Conservation (phyloP, 1,140 invertebrate genomes). For the Ericerus pela region DNA sequence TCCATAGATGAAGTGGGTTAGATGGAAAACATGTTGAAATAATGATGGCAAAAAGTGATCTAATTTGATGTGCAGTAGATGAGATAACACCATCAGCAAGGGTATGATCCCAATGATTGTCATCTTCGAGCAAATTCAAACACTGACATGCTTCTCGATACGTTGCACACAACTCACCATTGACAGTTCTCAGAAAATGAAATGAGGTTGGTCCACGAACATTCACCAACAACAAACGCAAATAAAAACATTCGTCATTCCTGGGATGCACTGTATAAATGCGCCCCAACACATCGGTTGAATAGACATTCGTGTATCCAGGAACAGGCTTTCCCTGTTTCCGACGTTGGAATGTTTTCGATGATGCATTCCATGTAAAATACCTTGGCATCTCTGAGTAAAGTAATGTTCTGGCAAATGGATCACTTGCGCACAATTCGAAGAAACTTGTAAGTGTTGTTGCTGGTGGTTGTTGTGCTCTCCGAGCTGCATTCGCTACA, state of each 20-base stretch:
- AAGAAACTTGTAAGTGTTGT: constrained; percentile 30
- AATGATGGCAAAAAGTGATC: constrained; percentile 32
- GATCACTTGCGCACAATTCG: constrained; percentile 11
- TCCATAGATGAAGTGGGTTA: constrained; percentile 25
- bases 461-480: constrained; percentile 6
- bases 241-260: constrained; percentile 26
- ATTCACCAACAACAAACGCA: constrained; percentile 24
- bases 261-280: constrained; percentile 29
- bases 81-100: constrained; percentile 23
- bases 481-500: constrained; percentile 14
- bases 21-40: constrained; percentile 22
- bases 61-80: constrained; percentile 29
- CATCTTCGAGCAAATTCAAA: constrained; percentile 22
- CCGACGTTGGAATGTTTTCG: constrained; percentile 16
- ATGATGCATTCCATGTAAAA: constrained; percentile 10
- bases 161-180: constrained; percentile 23
- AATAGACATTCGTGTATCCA: constrained; percentile 18
- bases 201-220: constrained; percentile 30
- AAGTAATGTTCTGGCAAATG: constrained; percentile 16
- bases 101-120: constrained; percentile 27
- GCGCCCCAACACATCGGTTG: constrained; percentile 22
- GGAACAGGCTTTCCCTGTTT: constrained; percentile 16
- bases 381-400: constrained; percentile 15
- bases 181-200: constrained; percentile 28
- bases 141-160: constrained; percentile 19